Percentiles rank a stretch among this genome's conserved stretches.
Evolutionary conservation across 2,888 invertebrate species (phyloP).

Genomic region (Dryobotodes eremita): DNA sequence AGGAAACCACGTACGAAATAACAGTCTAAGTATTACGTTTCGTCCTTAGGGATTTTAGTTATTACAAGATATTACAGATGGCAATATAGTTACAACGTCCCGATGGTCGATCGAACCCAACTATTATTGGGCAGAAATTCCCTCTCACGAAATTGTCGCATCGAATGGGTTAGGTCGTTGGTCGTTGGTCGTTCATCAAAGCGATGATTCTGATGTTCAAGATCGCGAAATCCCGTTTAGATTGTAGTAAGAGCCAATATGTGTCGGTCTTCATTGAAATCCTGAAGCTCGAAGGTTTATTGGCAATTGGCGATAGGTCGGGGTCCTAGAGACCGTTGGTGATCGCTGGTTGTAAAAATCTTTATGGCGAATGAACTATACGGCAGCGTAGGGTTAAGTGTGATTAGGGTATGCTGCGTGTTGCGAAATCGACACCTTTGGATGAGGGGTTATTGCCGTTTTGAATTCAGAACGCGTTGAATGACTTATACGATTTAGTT

Average conservation of each 20-base stretch:
- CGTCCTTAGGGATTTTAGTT: constrained; percentile 62
- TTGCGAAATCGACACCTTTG: constrained; percentile 68
- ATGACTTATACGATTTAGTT: constrained; percentile 28
- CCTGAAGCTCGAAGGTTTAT: constrained; percentile 79
- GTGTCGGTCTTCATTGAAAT: constrained; percentile 79
- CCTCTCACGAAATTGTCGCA: constrained; percentile 61
- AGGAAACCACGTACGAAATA: constrained; percentile 57
- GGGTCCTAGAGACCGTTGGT: constrained; percentile 70
- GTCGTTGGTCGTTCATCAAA: constrained; percentile 66
- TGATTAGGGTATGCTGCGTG: constrained; percentile 79
- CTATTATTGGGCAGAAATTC: constrained; percentile 50
- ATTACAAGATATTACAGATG: constrained; percentile 69
- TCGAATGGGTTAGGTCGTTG: constrained; percentile 54
- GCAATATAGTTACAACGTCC: constrained; percentile 44
- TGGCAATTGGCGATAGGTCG: constrained; percentile 75
- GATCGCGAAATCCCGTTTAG: constrained; percentile 59
- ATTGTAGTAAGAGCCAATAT: constrained; percentile 70
- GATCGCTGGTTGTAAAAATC: constrained; percentile 85
- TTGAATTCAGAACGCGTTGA: constrained; percentile 57
- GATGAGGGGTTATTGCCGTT: constrained; percentile 61
- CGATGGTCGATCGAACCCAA: constrained; percentile 54
- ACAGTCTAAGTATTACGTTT: constrained; percentile 56
- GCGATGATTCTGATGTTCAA: constrained; percentile 55
- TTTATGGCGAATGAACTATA: constrained; percentile 86
- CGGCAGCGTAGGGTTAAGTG: constrained; percentile 83